phyloP scores from a whole-genome alignment of 2,888 invertebrate genomes.

The Lamellibrachia columna region DNA sequence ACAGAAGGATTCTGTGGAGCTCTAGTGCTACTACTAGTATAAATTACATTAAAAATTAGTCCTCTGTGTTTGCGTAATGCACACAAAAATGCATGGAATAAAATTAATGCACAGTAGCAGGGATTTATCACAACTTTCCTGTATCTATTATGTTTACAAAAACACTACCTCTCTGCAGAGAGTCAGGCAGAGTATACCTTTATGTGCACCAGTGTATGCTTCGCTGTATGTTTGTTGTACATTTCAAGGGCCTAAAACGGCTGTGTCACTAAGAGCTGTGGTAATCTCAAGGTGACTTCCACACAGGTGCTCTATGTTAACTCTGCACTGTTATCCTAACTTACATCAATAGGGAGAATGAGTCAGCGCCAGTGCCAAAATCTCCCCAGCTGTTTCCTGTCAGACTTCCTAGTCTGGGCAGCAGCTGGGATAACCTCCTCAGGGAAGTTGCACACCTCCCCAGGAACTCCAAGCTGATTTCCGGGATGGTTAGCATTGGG shows the following conservation, averaged over 20 bases:
- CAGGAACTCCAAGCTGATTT: background rate
- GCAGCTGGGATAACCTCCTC: background rate
- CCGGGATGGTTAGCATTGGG: background rate
- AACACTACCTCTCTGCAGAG: background rate
- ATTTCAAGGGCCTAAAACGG: background rate
- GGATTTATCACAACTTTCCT: background rate
- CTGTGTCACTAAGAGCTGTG: background rate
- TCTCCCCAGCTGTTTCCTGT: background rate
- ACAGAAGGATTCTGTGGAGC: too few species aligned
- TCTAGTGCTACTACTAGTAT: too few species aligned
- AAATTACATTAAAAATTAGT: too few species aligned
- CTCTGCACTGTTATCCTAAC: background rate
- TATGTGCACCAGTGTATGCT: background rate
- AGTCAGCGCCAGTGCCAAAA: background rate
- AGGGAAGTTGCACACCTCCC: background rate
- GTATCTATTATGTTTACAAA: background rate
- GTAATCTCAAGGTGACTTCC: slow-evolving; percentile 3
- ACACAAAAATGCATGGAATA: too few species aligned
- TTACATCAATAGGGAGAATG: slow-evolving; percentile 16
- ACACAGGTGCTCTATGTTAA: background rate
- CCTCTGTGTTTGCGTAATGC: too few species aligned
- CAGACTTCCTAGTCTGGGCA: background rate
- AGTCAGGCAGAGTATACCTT: background rate
- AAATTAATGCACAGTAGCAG: too few species aligned
- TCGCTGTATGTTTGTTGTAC: background rate